Conservation (phyloP, 2,113 vertebrate genomes). For the Megatriorchis doriae region DNA sequence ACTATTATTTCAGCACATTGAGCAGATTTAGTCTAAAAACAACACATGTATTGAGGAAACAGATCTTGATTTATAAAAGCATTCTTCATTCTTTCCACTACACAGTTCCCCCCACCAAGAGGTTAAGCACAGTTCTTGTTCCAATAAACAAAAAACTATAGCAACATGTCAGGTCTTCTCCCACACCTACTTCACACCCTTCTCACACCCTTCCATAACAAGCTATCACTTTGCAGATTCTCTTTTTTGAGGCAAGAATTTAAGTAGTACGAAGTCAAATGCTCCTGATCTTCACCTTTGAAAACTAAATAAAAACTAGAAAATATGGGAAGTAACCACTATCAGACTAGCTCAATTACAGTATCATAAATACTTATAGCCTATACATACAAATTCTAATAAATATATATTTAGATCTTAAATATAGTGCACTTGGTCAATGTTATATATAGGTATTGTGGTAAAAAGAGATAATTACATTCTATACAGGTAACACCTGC, state of each 20-base stretch:
- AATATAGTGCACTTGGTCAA: neutral
- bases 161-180: neutral
- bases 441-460: neutral
- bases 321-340: neutral
- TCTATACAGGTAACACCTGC: neutral
- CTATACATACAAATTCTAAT: neutral
- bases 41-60: neutral
- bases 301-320: neutral
- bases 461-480: neutral
- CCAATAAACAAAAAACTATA: neutral
- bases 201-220: neutral
- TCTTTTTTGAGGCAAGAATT: neutral
- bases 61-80: neutral
- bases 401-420: neutral
- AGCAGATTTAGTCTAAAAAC: neutral
- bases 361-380: neutral
- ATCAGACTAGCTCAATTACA: neutral
- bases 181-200: neutral
- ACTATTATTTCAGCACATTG: neutral
- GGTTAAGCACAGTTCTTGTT: neutral
- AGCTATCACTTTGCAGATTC: neutral
- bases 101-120: neutral
- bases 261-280: neutral
- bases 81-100: neutral
- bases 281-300: neutral